Conservation (phyloP, 2,113 vertebrate genomes). For the Chrysemys picta region DNA sequence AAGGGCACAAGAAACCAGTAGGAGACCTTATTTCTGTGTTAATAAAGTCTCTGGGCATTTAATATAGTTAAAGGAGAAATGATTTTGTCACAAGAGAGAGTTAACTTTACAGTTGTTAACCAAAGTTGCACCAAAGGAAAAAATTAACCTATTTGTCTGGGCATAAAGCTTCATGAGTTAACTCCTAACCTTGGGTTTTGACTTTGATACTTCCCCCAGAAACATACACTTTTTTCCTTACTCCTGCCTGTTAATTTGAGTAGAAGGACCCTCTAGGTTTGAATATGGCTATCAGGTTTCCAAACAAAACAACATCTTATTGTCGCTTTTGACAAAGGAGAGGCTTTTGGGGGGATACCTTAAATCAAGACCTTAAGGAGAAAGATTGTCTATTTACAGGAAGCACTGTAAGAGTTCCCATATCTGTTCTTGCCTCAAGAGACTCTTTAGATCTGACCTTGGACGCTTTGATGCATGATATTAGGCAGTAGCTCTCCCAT, state of each 20-base stretch:
- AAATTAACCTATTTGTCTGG: not conserved
- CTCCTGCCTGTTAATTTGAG: not conserved
- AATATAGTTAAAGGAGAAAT: not conserved
- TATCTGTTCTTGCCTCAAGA: not conserved
- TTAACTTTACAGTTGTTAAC: not conserved
- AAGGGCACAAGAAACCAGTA: not conserved
- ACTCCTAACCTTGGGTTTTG: not conserved
- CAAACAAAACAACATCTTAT: not conserved
- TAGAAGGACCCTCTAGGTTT: not conserved
- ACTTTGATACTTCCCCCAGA: not conserved
- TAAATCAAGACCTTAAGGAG: not conserved
- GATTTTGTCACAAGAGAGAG: not conserved
- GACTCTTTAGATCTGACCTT: not conserved
- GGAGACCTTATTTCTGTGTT: not conserved
- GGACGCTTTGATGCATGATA: not conserved
- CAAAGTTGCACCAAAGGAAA: not conserved
- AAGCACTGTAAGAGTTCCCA: not conserved
- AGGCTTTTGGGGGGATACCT: not conserved
- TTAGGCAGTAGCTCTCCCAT: not conserved
- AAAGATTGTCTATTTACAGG: not conserved
- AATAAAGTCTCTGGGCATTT: not conserved
- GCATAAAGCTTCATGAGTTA: not conserved
- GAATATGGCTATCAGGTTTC: not conserved
- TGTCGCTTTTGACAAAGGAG: not conserved
- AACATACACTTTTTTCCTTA: not conserved